phyloP scores from a whole-genome alignment of 2,797 vertebrate genomes.

The Craterocephalus amniculus region DNA sequence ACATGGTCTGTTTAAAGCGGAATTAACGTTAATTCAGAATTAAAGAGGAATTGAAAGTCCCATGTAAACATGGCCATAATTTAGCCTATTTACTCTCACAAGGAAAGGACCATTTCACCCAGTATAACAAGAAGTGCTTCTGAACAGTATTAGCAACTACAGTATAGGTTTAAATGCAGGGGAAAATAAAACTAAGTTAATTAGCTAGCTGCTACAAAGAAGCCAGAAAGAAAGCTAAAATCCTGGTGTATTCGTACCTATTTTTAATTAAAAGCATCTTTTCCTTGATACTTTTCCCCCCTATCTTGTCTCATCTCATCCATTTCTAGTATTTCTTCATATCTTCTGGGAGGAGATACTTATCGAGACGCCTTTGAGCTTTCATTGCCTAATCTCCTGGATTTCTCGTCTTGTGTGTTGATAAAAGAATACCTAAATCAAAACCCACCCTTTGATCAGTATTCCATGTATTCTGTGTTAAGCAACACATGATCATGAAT shows the following conservation, averaged over 20 bases:
- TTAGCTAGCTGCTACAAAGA: background rate
- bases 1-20: too few relatives aligned
- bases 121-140: too few relatives aligned
- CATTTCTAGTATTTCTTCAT: background rate
- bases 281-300: background rate
- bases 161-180: background rate
- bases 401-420: background rate
- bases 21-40: too few relatives aligned
- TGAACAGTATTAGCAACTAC: too few relatives aligned
- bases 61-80: too few relatives aligned
- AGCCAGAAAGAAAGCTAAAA: background rate
- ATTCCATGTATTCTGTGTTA: slow-evolving; percentile 9
- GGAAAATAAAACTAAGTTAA: background rate
- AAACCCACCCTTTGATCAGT: slow-evolving; percentile 3
- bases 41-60: too few relatives aligned
- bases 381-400: slow-evolving; percentile 15
- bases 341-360: slow-evolving; percentile 20
- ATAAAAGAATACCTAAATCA: background rate
- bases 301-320: background rate
- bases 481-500: slow-evolving; percentile 29
- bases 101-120: too few relatives aligned
- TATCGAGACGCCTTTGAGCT: slow-evolving; percentile 21
- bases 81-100: too few relatives aligned
- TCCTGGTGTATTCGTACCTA: background rate
- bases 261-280: background rate